These are phyloP conservation scores for Neria commutata DNA, from an alignment of 2,888 invertebrate genomes.

Conservation along the genomic window DNA sequence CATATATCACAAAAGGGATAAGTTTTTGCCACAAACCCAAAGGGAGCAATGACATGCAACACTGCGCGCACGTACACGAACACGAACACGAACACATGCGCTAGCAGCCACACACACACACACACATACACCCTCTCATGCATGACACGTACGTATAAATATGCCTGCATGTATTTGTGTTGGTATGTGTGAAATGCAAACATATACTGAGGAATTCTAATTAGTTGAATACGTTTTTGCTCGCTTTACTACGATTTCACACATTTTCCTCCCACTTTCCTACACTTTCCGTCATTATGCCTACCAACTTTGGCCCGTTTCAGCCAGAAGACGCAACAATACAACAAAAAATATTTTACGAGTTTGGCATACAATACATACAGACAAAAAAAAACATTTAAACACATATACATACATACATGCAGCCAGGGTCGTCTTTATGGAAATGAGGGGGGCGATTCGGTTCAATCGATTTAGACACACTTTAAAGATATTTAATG, in stretches of 20 bases:
- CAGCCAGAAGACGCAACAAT: neutral
- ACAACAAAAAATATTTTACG: conserved; percentile 19
- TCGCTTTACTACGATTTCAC: neutral
- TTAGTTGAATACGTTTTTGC: conserved; percentile 14
- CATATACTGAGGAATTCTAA: conserved; percentile 16
- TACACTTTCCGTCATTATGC: neutral
- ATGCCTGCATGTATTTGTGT: conserved; percentile 4
- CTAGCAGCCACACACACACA: neutral
- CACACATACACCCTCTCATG: neutral
- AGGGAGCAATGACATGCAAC: conserved; percentile 17
- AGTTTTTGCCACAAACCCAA: conserved; percentile 9
- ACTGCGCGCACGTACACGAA: conserved; percentile 7
- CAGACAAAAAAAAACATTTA: conserved; percentile 12
- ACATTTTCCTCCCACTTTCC: neutral
- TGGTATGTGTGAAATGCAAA: neutral
- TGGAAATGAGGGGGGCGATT: too few species aligned
- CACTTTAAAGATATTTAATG: too few species aligned
- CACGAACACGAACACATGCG: neutral
- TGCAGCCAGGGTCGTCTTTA: too few species aligned
- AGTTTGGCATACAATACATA: conserved; percentile 21
- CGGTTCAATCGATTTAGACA: too few species aligned
- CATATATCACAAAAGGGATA: conserved; percentile 4
- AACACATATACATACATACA: conserved; percentile 4
- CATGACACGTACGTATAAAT: neutral
- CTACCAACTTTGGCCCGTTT: neutral